Evolutionary conservation across 2,113 vertebrate genomes (phyloP), one percentile per base, ranked within the genome.

Genomic region (Leuciscus idus): DNA sequence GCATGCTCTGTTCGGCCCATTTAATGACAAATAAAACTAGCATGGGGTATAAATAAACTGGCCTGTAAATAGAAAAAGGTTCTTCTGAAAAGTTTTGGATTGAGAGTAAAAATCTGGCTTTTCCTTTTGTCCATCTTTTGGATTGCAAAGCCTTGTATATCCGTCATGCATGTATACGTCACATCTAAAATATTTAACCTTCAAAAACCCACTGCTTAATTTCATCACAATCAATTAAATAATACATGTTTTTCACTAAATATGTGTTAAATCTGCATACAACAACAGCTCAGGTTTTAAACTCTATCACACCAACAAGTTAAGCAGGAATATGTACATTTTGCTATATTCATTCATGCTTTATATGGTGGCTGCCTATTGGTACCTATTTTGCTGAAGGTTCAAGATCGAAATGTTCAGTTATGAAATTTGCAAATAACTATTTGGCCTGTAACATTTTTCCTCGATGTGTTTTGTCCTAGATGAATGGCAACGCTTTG

Each of bases 21-120:
- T 81, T 74, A 66, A 77, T 39, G 48, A 50, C 30, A 76, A 86
- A 83, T 79, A 83, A 86, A 88, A 46, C 59, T 64, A 70, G 15
- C 55, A 83, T 79, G 72, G 39, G 73, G 80, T 21, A 70, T 75
- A 79, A 79, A 79, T 50, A 36, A 64, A 81, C 8, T 17, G 1
- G n/a, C 79, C 15, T 48, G 8, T 62, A 48, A 64, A 64, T 8
- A n/a, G 36, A 74, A 72, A 70, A 68, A 12, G 4, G 21, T 73
- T 21, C 10, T 73, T 21, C 70, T 46, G 19, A 46, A 23, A 73
- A 1, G 72, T 26, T 74, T 26, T 26, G n/a, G 23, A 48, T 8
- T 48, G 6, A 23, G 68, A 23, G 10, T 23, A 48, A 15, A 43
- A 43, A 26, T 48, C 4, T 4, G 4, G 43, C 23, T 3, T 48